Evolutionary conservation across 1,140 invertebrate genomes (phyloP), one percentile per base, ranked within the genome.

Genomic region (Drosophila nasuta): DNA sequence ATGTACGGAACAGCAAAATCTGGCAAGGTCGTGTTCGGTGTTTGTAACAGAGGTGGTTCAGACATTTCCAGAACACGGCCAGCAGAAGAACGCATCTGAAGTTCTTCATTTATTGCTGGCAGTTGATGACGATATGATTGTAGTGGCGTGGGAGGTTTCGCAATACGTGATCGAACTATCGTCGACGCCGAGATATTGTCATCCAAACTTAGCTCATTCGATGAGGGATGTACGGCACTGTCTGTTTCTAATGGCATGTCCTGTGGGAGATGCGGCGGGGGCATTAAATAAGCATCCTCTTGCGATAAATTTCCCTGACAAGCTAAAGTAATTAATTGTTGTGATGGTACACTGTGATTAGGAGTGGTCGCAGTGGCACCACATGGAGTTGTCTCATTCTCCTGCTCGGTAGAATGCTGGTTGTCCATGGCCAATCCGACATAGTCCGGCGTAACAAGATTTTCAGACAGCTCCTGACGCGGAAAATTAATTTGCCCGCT

Each of bases 71-170:
- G 52, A 8, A 68, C 11, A 28, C 78, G 78, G 0, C 65, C 57
- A 20, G 30, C 6, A 1, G 43, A 48, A 2, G 43, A 4, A 43
- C 1, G 35, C 8, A 33, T 11, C 7, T 49, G 68, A 0, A 52
- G 71, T 43, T 87, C 83, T 62, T 87, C 82, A 20, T 83, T 33
- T 7, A 87, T 87, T 5, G 67, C 76, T 33, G 82, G 49, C n/a
- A 87, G 54, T 15, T 30, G 33, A 0, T 62, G 70, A 5, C 59
- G 79, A 52, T 75, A 85, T 0, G 35, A 15, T 48, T 33, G n/a
- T 11, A 76, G 28, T 1, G 80, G 81, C 5, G 78, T 78, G 3
- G 78, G 76, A 1, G 67, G 35, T 3, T 28, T 30, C 1, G 43
- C 35, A 7, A 11, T 49, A 20, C 62, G 65, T 11, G 28, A 17